phyloP scores from a whole-genome alignment of 2,113 vertebrate species.

The Cavia porcellus region DNA sequence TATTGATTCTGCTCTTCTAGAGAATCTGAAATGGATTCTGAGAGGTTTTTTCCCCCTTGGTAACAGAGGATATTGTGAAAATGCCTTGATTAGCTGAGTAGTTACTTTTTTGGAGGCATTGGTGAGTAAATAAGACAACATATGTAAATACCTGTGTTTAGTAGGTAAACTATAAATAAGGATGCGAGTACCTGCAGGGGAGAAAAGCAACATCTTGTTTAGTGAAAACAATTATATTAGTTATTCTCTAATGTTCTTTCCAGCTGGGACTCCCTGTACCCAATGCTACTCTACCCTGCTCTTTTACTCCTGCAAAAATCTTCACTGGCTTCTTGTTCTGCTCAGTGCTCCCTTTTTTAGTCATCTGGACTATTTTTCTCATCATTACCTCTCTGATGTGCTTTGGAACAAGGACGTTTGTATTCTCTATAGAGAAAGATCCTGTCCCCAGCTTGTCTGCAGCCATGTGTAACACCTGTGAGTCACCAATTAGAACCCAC shows the following conservation, averaged over 20 bases:
- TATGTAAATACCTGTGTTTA: neutral
- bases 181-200: neutral
- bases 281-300: neutral
- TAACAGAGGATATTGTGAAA: neutral
- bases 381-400: neutral
- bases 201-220: neutral
- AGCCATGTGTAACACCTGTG: neutral
- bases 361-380: neutral
- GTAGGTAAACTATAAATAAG: neutral
- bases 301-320: neutral
- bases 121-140: slow-evolving; percentile 28
- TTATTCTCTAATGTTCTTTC: slow-evolving; percentile 24
- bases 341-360: neutral
- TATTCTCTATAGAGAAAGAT: neutral
- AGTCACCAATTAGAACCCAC: neutral
- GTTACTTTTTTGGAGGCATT: slow-evolving; percentile 42
- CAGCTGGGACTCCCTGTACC: neutral
- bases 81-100: neutral
- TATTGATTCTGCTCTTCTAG: neutral
- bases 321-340: slow-evolving; percentile 22
- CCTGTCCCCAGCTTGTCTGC: neutral
- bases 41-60: neutral
- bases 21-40: neutral
- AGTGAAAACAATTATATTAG: slow-evolving; percentile 38
- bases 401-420: neutral